A percentile compares a stretch with the other conserved stretches of the same genome.
These are phyloP conservation scores for Gerris lacustris DNA, from an alignment of 2,888 invertebrate species.

Conservation along the genomic window DNA sequence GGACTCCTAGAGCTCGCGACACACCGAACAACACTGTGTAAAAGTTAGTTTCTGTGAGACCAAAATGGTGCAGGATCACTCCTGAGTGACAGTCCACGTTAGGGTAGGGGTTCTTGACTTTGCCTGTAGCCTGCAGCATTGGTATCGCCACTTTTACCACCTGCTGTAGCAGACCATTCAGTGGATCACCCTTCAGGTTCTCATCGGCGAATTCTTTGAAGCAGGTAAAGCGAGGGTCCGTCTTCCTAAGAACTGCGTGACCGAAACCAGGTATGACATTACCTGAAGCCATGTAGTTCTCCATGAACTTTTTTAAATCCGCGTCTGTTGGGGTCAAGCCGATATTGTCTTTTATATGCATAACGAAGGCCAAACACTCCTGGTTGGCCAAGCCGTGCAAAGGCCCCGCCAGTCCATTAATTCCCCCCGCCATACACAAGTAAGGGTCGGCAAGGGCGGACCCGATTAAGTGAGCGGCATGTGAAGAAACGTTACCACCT, in stretches of 20 bases:
- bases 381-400: conserved; percentile 92
- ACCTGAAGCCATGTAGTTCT: conserved; percentile 89
- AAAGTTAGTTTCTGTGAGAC: conserved; percentile 81
- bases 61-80: conserved; percentile 71
- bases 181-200: conserved; percentile 77
- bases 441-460: conserved; percentile 92
- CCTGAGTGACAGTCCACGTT: conserved; percentile 96
- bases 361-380: conserved; percentile 86
- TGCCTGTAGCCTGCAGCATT: conserved; percentile 79
- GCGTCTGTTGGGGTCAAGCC: conserved; percentile 77
- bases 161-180: conserved; percentile 80
- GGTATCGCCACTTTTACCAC: conserved; percentile 82
- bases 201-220: conserved; percentile 89
- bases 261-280: conserved; percentile 93
- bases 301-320: conserved; percentile 86
- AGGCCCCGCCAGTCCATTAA: conserved; percentile 88
- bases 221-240: conserved; percentile 81
- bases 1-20: conserved; percentile 71
- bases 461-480: conserved; percentile 83
- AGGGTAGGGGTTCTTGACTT: conserved; percentile 96
- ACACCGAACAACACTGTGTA: conserved; percentile 88
- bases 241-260: conserved; percentile 88
- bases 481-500: conserved; percentile 91
- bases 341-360: conserved; percentile 72
- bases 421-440: conserved; percentile 78